Conservation (phyloP, 35 echinoderm and acorn worm species). For the Apostichopus parvimensis region DNA sequence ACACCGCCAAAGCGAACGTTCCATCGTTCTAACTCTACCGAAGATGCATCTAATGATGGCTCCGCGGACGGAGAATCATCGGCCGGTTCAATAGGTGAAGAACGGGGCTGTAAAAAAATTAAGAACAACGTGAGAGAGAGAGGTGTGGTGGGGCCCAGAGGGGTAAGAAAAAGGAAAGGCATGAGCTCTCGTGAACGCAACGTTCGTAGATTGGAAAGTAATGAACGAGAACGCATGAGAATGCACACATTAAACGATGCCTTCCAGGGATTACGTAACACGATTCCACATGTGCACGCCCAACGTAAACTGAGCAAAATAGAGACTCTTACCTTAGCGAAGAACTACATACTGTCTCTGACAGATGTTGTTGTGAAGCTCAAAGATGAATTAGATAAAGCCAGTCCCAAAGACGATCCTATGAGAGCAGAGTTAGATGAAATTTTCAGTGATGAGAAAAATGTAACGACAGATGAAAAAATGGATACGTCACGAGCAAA, state of each 20-base stretch:
- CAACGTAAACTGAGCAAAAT: constrained; percentile 98
- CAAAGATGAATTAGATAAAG: constrained; percentile 85
- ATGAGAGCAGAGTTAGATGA: constrained; percentile 42
- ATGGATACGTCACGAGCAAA: constrained; percentile 17
- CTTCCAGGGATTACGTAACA: constrained; percentile 97
- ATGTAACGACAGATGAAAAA: not conserved
- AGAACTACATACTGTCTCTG: constrained; percentile 92
- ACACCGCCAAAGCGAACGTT: constrained; percentile 67
- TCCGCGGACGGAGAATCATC: constrained; percentile 89
- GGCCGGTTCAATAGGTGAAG: constrained; percentile 75
- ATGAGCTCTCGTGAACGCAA: constrained; percentile 91
- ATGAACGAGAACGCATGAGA: constrained; percentile 95
- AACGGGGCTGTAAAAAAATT: constrained; percentile 55
- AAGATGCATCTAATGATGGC: constrained; percentile 88
- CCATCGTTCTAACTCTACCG: constrained; percentile 76
- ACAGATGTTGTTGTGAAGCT: constrained; percentile 84
- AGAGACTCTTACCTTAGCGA: constrained; percentile 91
- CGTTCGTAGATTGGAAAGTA: constrained; percentile 89
- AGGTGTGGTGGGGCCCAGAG: constrained; percentile 56
- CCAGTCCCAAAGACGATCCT: constrained; percentile 18
- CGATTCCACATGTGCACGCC: constrained; percentile 91
- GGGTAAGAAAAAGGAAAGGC: constrained; percentile 73
- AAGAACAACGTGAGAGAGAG: constrained; percentile 56
- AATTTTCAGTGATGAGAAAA: constrained; percentile 44
- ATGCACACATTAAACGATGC: constrained; percentile 99